Evolutionary conservation across 2,797 vertebrate species (phyloP), one percentile per base, ranked within the genome.

Genomic region (Mastacembelus armatus): DNA sequence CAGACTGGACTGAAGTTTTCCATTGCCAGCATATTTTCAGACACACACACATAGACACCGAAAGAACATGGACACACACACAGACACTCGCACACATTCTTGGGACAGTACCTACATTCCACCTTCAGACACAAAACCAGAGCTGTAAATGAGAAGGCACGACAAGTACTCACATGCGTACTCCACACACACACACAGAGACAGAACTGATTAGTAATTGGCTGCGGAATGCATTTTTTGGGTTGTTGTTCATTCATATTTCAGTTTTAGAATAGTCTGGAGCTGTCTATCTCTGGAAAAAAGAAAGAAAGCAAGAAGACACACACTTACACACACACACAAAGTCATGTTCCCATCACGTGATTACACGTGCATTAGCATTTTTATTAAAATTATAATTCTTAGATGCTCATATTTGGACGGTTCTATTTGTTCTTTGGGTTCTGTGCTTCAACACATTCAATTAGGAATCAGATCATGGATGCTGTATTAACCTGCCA

Each of bases 51-150:
- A 71, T 45, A 15, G 74, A 72, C 79, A 70, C 51, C 11, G 56
- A 40, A 63, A 44, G 43, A 68, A 48, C 71, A 36, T 18, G 10
- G 12, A 65, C 69, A 62, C 66, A 68, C 56, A 50, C 35, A 39
- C 27, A 42, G 29, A 40, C 26, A 16, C 26, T 49, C 40, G 24
- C 29, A 40, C 8, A 49, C 32, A 22, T 80, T 72, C 63, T 43
- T 22, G 22, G 72, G 77, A 84, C 86, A 78, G 80, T 58, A 62
- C 21, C 39, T 77, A 73, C 81, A 84, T 90, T 89, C 85, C 81
- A 47, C 40, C 55, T 55, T 24, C 42, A 3, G 24, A 69, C 19
- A 15, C 18, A 38, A 59, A 72, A 74, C 74, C 82, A 83, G 57
- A 44, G 62, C 71, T 83, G 70, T 74, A 84, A 86, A 80, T 64